Percentiles rank a stretch among this genome's conserved stretches.
Evolutionary conservation across 2,888 invertebrate genomes (phyloP).

Genomic region (Caenorhabditis auriculariae): DNA sequence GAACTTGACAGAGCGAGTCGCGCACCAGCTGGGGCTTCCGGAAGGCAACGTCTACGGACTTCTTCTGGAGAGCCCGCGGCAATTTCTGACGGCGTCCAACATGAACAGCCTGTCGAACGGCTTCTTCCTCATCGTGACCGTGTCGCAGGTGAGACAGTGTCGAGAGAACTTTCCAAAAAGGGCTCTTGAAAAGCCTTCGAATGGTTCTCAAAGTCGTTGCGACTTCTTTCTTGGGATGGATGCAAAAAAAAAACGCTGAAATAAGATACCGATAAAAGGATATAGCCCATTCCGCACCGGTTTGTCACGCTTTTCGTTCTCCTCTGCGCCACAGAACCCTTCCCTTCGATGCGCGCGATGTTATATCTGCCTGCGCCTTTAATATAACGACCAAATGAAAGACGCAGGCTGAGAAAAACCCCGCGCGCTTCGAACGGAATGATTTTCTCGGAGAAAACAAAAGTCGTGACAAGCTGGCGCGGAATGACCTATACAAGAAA

Average conservation of each 20-base stretch:
- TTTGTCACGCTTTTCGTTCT: too few species aligned
- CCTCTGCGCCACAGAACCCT: too few species aligned
- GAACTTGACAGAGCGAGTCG: conserved; percentile 14
- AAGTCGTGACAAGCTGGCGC: too few species aligned
- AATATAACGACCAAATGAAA: too few species aligned
- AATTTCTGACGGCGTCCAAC: conserved; percentile 41
- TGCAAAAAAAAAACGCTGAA: neutral
- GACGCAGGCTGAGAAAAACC: too few species aligned
- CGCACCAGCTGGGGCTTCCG: conserved; percentile 25
- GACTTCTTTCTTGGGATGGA: neutral
- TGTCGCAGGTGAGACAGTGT: conserved; percentile 36
- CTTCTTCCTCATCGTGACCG: conserved; percentile 49
- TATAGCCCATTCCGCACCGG: neutral
- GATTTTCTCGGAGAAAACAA: too few species aligned
- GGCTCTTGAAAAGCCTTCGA: neutral
- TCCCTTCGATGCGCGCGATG: too few species aligned
- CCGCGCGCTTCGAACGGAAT: too few species aligned
- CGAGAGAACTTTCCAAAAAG: neutral
- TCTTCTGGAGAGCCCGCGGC: conserved; percentile 32
- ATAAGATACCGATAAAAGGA: neutral
- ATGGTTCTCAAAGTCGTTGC: neutral
- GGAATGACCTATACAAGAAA: too few species aligned
- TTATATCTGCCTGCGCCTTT: too few species aligned
- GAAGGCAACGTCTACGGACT: conserved; percentile 30
- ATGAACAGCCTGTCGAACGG: conserved; percentile 34